A percentile compares a stretch with the other conserved stretches of the same genome.
Conservation (phyloP, 2,113 vertebrate species). For the Lamprologus speciosus region DNA sequence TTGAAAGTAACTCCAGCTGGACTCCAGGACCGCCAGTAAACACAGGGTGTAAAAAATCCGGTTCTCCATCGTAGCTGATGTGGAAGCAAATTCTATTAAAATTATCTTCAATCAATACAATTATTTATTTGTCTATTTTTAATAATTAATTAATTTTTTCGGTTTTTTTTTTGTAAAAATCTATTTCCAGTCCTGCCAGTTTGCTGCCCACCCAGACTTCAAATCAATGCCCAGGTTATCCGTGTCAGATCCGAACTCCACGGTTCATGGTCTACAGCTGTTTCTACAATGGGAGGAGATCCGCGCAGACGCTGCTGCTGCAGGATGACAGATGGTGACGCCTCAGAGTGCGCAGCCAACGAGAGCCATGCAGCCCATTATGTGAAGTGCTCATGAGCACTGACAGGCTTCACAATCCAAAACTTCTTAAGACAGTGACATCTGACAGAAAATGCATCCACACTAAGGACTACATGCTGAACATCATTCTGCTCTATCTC, state of each 20-base stretch:
- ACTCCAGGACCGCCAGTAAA: slow-evolving; percentile 29
- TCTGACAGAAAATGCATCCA: neutral
- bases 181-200: neutral
- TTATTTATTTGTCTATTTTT: neutral
- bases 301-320: slow-evolving; percentile 1
- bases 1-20: neutral
- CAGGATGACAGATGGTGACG: slow-evolving; percentile 61
- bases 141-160: neutral
- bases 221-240: slow-evolving; percentile 24
- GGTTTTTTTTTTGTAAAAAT: neutral
- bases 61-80: slow-evolving; percentile 32
- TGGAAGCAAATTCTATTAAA: neutral
- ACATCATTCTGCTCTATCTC: neutral
- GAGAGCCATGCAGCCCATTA: neutral
- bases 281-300: slow-evolving; percentile 41
- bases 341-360: slow-evolving; percentile 54
- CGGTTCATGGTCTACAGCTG: slow-evolving; percentile 53
- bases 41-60: slow-evolving; percentile 28
- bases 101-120: neutral
- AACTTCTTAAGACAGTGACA: neutral
- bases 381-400: neutral
- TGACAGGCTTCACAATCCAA: neutral
- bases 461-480: neutral
- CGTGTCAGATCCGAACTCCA: slow-evolving; percentile 14
- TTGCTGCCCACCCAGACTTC: neutral